Conservation (phyloP, 2,888 invertebrate genomes). For the Limnephilus marmoratus region DNA sequence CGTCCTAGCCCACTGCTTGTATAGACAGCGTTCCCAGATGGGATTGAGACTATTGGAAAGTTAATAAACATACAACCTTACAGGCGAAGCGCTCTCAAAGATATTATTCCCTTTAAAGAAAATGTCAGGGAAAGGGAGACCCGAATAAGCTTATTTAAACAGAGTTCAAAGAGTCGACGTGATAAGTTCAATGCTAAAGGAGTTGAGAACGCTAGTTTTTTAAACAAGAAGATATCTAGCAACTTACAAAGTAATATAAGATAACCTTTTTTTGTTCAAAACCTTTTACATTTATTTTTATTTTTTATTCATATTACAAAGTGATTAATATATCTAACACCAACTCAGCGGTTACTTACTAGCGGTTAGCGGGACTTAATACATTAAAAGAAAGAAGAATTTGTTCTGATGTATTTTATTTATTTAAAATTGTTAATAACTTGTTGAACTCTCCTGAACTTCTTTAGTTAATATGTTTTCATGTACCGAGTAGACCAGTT, state of each 20-base stretch:
- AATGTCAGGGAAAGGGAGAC: not conserved
- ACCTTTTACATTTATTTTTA: too few relatives aligned
- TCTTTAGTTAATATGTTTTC: too few relatives aligned
- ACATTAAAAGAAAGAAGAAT: too few relatives aligned
- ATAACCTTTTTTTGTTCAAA: too few relatives aligned
- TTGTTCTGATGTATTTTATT: too few relatives aligned
- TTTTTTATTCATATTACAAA: too few relatives aligned
- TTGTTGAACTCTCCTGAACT: too few relatives aligned
- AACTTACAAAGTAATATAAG: not conserved
- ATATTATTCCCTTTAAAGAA: not conserved
- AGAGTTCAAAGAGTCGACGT: not conserved
- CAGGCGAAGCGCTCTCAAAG: not conserved
- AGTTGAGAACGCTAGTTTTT: not conserved
- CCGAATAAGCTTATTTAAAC: not conserved
- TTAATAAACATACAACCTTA: slow-evolving; percentile 12
- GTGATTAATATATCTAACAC: too few relatives aligned
- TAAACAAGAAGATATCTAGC: not conserved
- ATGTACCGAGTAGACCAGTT: too few relatives aligned
- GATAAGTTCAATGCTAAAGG: not conserved
- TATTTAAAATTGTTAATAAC: too few relatives aligned
- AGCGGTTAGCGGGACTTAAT: too few relatives aligned
- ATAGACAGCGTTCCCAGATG: not conserved
- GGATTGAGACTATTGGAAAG: slow-evolving; percentile 32
- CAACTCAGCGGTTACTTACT: too few relatives aligned
- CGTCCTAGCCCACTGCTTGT: not conserved